Evolutionary conservation across 2,888 invertebrate species (phyloP).

Genomic region (Leptarthrus brevirostris): DNA sequence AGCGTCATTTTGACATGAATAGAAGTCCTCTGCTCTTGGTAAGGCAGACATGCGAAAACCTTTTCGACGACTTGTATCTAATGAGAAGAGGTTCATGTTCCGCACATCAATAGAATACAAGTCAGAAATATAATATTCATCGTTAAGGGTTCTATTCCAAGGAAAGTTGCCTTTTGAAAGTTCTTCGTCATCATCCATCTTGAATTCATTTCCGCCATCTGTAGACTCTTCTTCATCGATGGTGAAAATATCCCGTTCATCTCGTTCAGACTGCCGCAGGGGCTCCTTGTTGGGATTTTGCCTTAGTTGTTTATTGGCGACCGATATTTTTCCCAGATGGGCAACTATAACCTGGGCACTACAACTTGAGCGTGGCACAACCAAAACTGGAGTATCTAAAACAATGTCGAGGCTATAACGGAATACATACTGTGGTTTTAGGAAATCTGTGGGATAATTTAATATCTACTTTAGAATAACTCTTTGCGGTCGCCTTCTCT

Average conservation of each 20-base stretch:
- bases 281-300: neutral
- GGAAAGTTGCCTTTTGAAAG: constrained; percentile 5
- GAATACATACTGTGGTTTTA: neutral
- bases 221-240: constrained; percentile 54
- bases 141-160: neutral
- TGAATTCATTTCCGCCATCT: constrained; percentile 48
- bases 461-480: constrained; percentile 32
- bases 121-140: constrained; percentile 54
- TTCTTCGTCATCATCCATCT: constrained; percentile 42
- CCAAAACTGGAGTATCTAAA: constrained; percentile 91
- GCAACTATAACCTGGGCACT: constrained; percentile 89
- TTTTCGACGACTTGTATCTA: constrained; percentile 72
- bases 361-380: constrained; percentile 81
- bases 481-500: constrained; percentile 20
- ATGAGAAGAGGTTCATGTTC: constrained; percentile 88
- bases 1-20: constrained; percentile 79
- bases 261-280: constrained; percentile 46
- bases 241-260: constrained; percentile 53
- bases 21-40: constrained; percentile 75
- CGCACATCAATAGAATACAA: constrained; percentile 78
- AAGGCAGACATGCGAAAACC: constrained; percentile 63
- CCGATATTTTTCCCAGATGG: constrained; percentile 89
- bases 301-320: constrained; percentile 66
- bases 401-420: constrained; percentile 75
- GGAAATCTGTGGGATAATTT: neutral